Evolutionary conservation across 2,888 invertebrate genomes (phyloP).

Genomic region (Hydraecia micacea): DNA sequence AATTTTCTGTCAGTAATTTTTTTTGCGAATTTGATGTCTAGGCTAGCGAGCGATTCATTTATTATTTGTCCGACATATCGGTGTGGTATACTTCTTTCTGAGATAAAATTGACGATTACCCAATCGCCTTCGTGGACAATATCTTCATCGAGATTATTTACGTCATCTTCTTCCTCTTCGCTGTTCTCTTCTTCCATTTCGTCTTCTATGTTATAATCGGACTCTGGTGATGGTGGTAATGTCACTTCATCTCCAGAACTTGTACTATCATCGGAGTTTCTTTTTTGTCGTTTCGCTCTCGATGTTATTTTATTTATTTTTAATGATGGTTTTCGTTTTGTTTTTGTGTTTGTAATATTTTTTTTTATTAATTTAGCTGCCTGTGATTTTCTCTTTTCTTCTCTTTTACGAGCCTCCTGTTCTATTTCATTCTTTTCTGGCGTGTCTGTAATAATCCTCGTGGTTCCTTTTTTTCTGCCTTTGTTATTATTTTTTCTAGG

Average conservation of each 20-base stretch:
- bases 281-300: slow-evolving; percentile 18
- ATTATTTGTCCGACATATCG: slow-evolving; percentile 62
- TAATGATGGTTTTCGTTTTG: slow-evolving; percentile 28
- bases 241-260: slow-evolving; percentile 42
- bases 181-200: slow-evolving; percentile 30
- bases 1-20: slow-evolving; percentile 59
- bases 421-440: slow-evolving; percentile 57
- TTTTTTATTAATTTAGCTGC: slow-evolving; percentile 10
- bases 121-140: slow-evolving; percentile 56
- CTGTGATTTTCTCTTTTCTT: slow-evolving; percentile 24
- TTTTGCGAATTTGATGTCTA: slow-evolving; percentile 63
- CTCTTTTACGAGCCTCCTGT: slow-evolving; percentile 32
- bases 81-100: slow-evolving; percentile 59
- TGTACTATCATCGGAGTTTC: slow-evolving; percentile 26
- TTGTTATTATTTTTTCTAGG: slow-evolving; percentile 50
- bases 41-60: slow-evolving; percentile 46
- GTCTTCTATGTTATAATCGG: slow-evolving; percentile 32
- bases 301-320: slow-evolving; percentile 32
- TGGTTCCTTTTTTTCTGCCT: slow-evolving; percentile 58
- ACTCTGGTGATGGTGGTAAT: slow-evolving; percentile 48
- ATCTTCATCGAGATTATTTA: slow-evolving; percentile 38
- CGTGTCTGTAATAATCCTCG: slow-evolving; percentile 62
- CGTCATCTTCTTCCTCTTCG: slow-evolving; percentile 33
- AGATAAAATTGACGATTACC: slow-evolving; percentile 62
- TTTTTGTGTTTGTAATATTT: slow-evolving; percentile 10